phyloP scores from a whole-genome alignment of 2,888 invertebrate genomes.

The Ctenicera cuprea region DNA sequence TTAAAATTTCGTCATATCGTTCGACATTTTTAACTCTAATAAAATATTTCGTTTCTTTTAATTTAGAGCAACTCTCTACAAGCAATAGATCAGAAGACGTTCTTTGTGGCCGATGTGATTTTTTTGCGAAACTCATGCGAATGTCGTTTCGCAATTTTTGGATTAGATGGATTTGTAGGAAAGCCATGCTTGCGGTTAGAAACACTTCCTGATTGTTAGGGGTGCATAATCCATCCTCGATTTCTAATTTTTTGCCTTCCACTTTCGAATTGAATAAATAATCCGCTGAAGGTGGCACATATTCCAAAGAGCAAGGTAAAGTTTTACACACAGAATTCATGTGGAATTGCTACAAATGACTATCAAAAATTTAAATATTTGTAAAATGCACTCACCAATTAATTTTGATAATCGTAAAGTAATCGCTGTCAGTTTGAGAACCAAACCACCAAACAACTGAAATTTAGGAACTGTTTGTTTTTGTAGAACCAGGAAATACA shows the following conservation, averaged over 20 bases:
- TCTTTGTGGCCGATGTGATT: background rate
- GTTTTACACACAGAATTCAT: slow-evolving; percentile 21
- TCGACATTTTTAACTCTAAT: slow-evolving; percentile 58
- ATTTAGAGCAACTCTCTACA: slow-evolving; percentile 54
- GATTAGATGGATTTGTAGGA: slow-evolving; percentile 57
- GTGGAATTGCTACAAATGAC: background rate
- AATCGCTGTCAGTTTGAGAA: background rate
- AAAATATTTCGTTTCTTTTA: slow-evolving; percentile 51
- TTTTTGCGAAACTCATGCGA: background rate
- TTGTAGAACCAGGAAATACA: too few species aligned
- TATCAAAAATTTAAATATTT: background rate
- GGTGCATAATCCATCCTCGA: slow-evolving; percentile 57
- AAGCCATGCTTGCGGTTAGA: slow-evolving; percentile 59
- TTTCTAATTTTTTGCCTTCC: slow-evolving; percentile 39
- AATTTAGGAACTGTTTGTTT: background rate
- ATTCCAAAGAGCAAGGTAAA: slow-evolving; percentile 14
- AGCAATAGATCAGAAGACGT: slow-evolving; percentile 57
- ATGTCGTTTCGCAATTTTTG: slow-evolving; percentile 44
- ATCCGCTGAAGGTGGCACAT: slow-evolving; percentile 40
- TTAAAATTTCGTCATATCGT: slow-evolving; percentile 55
- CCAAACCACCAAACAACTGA: background rate
- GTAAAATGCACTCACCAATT: background rate
- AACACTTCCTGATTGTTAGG: slow-evolving; percentile 56
- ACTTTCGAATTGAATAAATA: slow-evolving; percentile 40
- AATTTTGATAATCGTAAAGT: background rate